Evolutionary conservation across 1,140 invertebrate species (phyloP), one percentile per base, ranked within the genome.

Genomic region (Hyposmocoma kahamanoa): DNA sequence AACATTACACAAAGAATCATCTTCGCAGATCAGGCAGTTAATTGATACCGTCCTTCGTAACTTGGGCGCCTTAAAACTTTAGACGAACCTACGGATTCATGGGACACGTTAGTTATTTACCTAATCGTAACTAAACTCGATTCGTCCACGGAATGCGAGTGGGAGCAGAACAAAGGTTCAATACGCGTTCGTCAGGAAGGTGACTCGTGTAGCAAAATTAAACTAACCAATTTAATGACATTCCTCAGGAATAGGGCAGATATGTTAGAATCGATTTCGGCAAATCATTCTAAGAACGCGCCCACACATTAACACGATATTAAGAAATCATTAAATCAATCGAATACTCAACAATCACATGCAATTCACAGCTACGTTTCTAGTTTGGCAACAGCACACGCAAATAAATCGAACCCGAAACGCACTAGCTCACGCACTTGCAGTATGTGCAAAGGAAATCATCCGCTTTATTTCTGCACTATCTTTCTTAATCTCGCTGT

Each of bases 241-340:
- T 52, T 52, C 18, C 42, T 52, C 17, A 52, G 46, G 39, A 43
- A 41, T 36, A 19, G 50, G 22, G 50, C 50, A 2, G 50, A 52
- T 36, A 36, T 52, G 10, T 46, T 52, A 26, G 50, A 52, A 30
- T 42, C 42, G n/a, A 32, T 52, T 30, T 41, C 28, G 13, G 22
- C 21, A 34, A 18, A 22, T 11, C 34, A 32, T n/a, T 46, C 9
- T 13, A 41, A 36, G 15, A 36, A n/a, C 10, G 8, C 2, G 1
- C 8, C 32, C 8, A 36, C 10, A 1, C 8, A 5, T 13, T 10
- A 10, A 10, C n/a, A 5, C 5, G 15, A 9, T n/a, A 34, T n/a
- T n/a, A 41, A 41, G 13, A 1, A 41, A 20, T 13, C 19, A 9
- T 41, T 20, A 20, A 36, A 36, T 41, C 38, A 21, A 36, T 15